Conservation (phyloP, 2,113 vertebrate genomes). For the Numida meleagris region DNA sequence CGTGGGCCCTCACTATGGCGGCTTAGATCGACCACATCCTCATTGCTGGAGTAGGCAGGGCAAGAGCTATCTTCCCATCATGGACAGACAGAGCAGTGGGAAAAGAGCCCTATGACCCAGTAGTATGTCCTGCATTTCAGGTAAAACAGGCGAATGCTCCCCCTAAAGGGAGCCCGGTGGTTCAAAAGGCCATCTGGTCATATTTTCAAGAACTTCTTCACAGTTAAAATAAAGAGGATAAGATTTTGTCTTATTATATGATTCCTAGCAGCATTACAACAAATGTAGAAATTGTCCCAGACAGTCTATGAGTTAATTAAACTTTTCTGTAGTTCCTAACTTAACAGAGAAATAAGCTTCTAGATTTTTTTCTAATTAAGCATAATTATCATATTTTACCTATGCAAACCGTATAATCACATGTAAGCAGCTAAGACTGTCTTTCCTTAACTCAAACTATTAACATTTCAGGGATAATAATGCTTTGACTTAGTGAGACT, state of each 20-base stretch:
- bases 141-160: background rate
- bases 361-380: conserved; percentile 39
- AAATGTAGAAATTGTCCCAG: background rate
- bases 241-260: background rate
- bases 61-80: background rate
- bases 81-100: background rate
- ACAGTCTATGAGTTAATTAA: conserved; percentile 13
- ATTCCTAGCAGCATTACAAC: background rate
- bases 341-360: conserved; percentile 13
- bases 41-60: fast-evolving
- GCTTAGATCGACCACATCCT: background rate
- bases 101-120: background rate
- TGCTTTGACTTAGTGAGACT: background rate
- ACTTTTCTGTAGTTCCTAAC: background rate
- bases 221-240: background rate
- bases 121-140: fast-evolving
- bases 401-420: conserved; percentile 26
- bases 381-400: conserved; percentile 19
- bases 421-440: background rate
- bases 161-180: fast-evolving
- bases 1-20: fast-evolving
- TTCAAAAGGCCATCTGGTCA: background rate
- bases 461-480: background rate
- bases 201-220: background rate
- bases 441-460: conserved; percentile 8